phyloP scores from a whole-genome alignment of 2,888 invertebrate genomes.

The Leucania comma region DNA sequence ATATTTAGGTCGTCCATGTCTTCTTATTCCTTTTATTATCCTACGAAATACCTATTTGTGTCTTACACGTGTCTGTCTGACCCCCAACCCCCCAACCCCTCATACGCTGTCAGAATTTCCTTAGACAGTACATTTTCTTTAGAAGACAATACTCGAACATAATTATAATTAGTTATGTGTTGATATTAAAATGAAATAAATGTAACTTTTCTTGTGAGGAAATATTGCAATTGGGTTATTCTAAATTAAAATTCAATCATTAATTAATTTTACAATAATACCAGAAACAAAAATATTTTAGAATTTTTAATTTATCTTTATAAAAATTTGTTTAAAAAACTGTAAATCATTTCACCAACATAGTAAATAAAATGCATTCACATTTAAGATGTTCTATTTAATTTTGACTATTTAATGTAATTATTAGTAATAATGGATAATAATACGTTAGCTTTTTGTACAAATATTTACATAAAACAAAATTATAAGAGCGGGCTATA shows the following conservation, averaged over 20 bases:
- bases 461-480: slow-evolving; percentile 22
- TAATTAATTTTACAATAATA: no score
- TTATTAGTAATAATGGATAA: not conserved
- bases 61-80: slow-evolving; percentile 36
- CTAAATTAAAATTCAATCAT: not conserved
- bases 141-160: not conserved
- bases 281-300: no score
- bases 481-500: slow-evolving; percentile 12
- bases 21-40: slow-evolving; percentile 21
- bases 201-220: not conserved
- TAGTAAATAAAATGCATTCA: not conserved
- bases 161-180: not conserved
- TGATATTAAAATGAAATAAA: not conserved
- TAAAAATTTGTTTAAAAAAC: not conserved
- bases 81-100: not conserved
- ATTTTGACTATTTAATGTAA: not conserved
- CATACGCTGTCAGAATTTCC: not conserved
- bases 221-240: not conserved
- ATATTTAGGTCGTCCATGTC: slow-evolving; percentile 20
- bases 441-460: not conserved
- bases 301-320: not conserved
- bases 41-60: slow-evolving; percentile 19
- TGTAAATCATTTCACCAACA: not conserved
- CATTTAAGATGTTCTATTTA: not conserved
- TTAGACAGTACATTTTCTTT: slow-evolving; percentile 21